These are phyloP conservation scores for Panagrolaimus sp. DNA, from an alignment of 1,140 invertebrate species.

Conservation along the genomic window DNA sequence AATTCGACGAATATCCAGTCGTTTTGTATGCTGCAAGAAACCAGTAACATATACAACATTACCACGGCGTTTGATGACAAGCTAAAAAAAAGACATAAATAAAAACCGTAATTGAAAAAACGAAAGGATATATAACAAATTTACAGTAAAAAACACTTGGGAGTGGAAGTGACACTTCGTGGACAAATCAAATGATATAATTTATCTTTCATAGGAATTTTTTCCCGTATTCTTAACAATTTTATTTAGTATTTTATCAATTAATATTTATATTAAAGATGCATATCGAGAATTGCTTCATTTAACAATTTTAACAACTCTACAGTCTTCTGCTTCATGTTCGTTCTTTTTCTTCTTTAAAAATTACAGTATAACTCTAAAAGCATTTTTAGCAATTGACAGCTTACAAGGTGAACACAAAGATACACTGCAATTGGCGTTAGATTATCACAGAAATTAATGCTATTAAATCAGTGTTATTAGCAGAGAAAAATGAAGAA, in stretches of 20 bases:
- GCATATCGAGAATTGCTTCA: conserved; percentile 95
- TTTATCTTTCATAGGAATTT: conserved; percentile 14
- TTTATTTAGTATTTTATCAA: conserved; percentile 62
- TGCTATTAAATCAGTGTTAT: conserved; percentile 22
- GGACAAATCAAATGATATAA: no score
- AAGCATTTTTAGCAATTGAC: conserved; percentile 14
- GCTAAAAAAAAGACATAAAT: conserved; percentile 37
- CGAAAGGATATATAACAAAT: no score
- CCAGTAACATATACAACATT: conserved; percentile 50
- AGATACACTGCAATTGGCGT: conserved; percentile 24
- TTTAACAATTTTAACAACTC: conserved; percentile 69
- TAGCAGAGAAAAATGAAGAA: neutral
- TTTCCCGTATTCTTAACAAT: conserved; percentile 65
- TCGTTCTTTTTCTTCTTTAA: neutral
- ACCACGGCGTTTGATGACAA: conserved; percentile 57
- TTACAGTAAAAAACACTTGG: no score
- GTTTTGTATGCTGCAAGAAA: conserved; percentile 42
- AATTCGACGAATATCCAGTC: conserved; percentile 33
- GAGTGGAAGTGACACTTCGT: no score
- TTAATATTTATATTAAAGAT: conserved; percentile 89
- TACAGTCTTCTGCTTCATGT: conserved; percentile 45
- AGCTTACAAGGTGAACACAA: neutral
- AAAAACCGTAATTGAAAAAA: neutral
- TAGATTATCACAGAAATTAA: conserved; percentile 40
- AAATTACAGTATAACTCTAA: neutral